A percentile compares a stretch with the other conserved stretches of the same genome.
Conservation (phyloP, 2,797 vertebrate species). For the Gadopsis bispinosus region DNA sequence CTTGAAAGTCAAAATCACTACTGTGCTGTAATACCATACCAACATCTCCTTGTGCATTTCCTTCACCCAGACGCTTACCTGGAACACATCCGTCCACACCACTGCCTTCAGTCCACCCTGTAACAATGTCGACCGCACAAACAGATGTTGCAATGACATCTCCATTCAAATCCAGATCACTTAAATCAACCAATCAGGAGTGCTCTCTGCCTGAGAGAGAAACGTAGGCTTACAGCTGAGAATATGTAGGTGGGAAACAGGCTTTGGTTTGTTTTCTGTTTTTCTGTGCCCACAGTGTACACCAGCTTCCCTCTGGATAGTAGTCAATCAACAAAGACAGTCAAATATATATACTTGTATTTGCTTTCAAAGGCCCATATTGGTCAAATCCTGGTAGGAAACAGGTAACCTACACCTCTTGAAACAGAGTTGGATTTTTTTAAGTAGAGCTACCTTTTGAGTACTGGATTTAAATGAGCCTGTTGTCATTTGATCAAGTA, state of each 20-base stretch:
- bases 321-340: background rate
- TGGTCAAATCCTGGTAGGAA: too few relatives aligned
- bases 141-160: background rate
- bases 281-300: background rate
- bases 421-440: too few relatives aligned
- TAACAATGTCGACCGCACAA: slow-evolving; percentile 53
- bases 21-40: background rate
- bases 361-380: background rate
- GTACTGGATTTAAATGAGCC: background rate
- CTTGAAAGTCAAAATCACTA: too few relatives aligned
- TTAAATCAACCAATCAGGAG: background rate
- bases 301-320: background rate
- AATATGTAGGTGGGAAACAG: background rate
- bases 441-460: too few relatives aligned
- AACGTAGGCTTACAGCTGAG: background rate
- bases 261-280: background rate
- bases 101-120: slow-evolving; percentile 97
- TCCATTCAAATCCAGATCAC: background rate
- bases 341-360: background rate
- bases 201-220: background rate
- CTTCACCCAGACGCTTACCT: slow-evolving; percentile 81
- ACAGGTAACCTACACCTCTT: too few relatives aligned
- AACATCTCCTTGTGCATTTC: background rate
- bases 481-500: background rate
- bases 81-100: slow-evolving; percentile 97